Base-by-base conservation (phyloP, 2,797 vertebrate species). In the Cacajao melanocephalus region DNA sequence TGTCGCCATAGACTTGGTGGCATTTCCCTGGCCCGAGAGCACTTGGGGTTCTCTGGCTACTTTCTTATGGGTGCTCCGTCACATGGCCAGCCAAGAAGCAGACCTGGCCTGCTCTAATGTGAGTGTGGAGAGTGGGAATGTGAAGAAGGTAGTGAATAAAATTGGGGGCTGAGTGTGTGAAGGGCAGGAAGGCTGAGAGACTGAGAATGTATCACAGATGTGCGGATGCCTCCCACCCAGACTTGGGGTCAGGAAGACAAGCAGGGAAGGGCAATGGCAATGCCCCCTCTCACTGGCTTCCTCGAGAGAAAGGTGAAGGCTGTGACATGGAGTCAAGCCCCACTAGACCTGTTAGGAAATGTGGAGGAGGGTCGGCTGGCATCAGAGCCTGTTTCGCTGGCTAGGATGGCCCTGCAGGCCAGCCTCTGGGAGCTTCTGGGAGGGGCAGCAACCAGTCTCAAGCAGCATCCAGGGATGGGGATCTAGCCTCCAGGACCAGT, bases 171-270 rank as follows among this genome's bases (percentile, higher is more conserved):
- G 79, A 33, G 6, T 44, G 67, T 81, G 72, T 72, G 90, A 20
- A 79, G 79, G 39, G 48, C 28, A 17, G 64, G 78, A 41, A 44
- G 30, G 67, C 50, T 52, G 92, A 95, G 46, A 94, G 58, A 79
- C 90, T 67, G 15, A 52, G 67, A 44, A 52, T 84, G 92, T 94
- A 46, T 94, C 93, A 96, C 4, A 4, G 73, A 90, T 26, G 33
- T 1, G 10, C 86, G 24, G 72, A 88, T 1, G 28, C 33, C 39
- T 39, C 58, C 86, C 30, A 2, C 75, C 73, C 20, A 10, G 41
- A 78, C 0, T 0, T 8, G 8, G 57, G 73, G 55, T 92, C 84
- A 85, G 61, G 41, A 70, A 46, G 73, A 33, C 72, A 90, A 87
- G 58, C 0, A 14, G 70, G 84, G 15, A 7, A 24, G 28, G 24